A percentile compares a stretch with the other conserved stretches of the same genome.
Evolutionary conservation across 2,888 invertebrate genomes (phyloP).

Genomic region (Rhyacophila evoluta): DNA sequence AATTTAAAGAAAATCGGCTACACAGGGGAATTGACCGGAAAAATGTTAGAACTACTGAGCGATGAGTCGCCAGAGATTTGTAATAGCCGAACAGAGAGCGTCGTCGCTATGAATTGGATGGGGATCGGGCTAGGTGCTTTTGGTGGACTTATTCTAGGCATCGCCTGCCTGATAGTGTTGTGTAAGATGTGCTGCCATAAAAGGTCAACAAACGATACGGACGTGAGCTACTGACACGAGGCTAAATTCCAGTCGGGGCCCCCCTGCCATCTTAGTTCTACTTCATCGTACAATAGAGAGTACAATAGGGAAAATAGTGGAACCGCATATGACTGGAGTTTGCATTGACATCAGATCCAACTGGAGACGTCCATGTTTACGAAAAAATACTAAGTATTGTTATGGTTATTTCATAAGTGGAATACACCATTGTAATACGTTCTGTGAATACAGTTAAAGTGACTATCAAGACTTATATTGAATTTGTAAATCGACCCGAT

Average conservation of each 20-base stretch:
- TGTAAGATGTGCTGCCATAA: slow-evolving; percentile 75
- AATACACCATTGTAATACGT: background rate
- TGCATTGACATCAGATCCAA: slow-evolving; percentile 63
- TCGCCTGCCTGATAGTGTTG: slow-evolving; percentile 71
- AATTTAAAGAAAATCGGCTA: slow-evolving; percentile 73
- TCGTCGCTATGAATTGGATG: slow-evolving; percentile 69
- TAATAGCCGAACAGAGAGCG: slow-evolving; percentile 65
- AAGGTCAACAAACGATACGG: slow-evolving; percentile 71
- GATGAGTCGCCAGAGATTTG: slow-evolving; percentile 86
- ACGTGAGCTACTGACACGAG: slow-evolving; percentile 74
- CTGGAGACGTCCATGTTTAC: slow-evolving; percentile 20
- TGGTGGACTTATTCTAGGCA: slow-evolving; percentile 70
- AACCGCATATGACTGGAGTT: slow-evolving; percentile 67
- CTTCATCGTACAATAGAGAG: slow-evolving; percentile 53
- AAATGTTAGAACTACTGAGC: slow-evolving; percentile 70
- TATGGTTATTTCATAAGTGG: background rate
- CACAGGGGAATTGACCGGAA: slow-evolving; percentile 65
- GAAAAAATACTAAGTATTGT: slow-evolving; percentile 27
- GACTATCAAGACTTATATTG: background rate
- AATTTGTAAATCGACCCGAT: slow-evolving; percentile 31
- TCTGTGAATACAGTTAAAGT: background rate
- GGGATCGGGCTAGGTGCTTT: slow-evolving; percentile 74
- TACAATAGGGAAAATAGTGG: slow-evolving; percentile 62
- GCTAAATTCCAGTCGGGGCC: slow-evolving; percentile 65
- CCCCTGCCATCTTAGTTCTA: slow-evolving; percentile 46